phyloP scores from a whole-genome alignment of 2,113 vertebrate genomes.

The Colaptes auratus region DNA sequence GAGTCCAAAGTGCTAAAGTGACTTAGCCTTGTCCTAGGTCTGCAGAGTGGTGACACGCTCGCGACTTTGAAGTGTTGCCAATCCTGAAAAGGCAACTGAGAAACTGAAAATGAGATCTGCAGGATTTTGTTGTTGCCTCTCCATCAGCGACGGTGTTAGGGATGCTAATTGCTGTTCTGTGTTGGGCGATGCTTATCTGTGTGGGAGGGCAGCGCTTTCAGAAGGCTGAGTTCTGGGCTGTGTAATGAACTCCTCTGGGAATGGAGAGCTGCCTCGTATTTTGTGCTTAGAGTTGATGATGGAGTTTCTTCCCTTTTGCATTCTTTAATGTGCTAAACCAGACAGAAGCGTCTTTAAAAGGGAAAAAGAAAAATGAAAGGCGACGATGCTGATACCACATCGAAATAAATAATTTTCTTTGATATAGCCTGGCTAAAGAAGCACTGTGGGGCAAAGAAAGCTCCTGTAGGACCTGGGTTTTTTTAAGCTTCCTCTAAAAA shows the following conservation, averaged over 20 bases:
- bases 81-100: neutral
- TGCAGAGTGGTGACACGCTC: rapidly evolving
- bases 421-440: neutral
- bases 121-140: neutral
- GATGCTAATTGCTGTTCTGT: conserved; percentile 18
- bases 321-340: conserved; percentile 33
- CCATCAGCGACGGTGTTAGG: neutral
- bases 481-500: conserved; percentile 23
- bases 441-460: neutral
- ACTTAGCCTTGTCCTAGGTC: neutral
- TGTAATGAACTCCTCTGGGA: conserved; percentile 32
- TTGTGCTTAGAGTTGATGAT: neutral
- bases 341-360: neutral
- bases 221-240: neutral
- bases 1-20: neutral
- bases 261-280: neutral
- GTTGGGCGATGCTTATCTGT: conserved; percentile 18
- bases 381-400: rapidly evolving
- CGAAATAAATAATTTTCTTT: neutral
- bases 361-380: neutral
- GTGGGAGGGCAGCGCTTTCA: conserved; percentile 17
- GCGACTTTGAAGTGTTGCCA: neutral
- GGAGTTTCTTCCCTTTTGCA: conserved; percentile 1
- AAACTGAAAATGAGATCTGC: neutral
- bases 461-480: neutral